Evolutionary conservation across 2,888 invertebrate species (phyloP).

Genomic region (Sisyra terminalis): DNA sequence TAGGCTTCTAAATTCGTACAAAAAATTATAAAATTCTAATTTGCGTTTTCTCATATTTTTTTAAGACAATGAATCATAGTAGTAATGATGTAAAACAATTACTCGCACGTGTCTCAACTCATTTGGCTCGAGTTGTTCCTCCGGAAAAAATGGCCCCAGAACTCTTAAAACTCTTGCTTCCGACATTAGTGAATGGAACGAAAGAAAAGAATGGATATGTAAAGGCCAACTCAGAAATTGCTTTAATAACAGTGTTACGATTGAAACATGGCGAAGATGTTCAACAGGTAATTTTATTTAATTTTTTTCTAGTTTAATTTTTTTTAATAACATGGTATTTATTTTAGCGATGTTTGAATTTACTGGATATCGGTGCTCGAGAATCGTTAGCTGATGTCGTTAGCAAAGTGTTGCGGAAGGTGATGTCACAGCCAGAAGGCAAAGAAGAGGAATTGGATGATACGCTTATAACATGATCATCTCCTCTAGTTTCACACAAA

Average conservation of each 20-base stretch:
- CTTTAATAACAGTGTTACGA: conserved; percentile 70
- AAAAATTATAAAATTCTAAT: not conserved
- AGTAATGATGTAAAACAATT: conserved; percentile 91
- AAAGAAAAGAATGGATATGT: conserved; percentile 97
- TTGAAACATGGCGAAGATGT: conserved; percentile 57
- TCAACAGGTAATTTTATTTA: conserved; percentile 39
- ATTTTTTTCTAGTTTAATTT: too few species aligned
- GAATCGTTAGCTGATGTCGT: conserved; percentile 83
- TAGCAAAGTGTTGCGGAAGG: conserved; percentile 71
- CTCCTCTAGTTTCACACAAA: not conserved
- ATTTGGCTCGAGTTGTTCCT: conserved; percentile 48
- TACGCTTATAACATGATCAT: conserved; percentile 65
- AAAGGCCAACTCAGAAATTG: conserved; percentile 84
- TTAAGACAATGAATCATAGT: conserved; percentile 83
- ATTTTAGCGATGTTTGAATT: conserved; percentile 52
- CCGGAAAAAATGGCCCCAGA: conserved; percentile 45
- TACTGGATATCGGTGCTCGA: conserved; percentile 73
- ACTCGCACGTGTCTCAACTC: conserved; percentile 62
- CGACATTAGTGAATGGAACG: conserved; percentile 91
- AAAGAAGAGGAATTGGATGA: conserved; percentile 88
- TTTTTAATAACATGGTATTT: conserved; percentile 1
- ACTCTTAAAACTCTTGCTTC: conserved; percentile 60
- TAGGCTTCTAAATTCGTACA: not conserved
- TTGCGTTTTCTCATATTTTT: conserved; percentile 14
- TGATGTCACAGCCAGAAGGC: conserved; percentile 56